Conservation (phyloP, 1,140 invertebrate genomes). For the Batillaria attramentaria region DNA sequence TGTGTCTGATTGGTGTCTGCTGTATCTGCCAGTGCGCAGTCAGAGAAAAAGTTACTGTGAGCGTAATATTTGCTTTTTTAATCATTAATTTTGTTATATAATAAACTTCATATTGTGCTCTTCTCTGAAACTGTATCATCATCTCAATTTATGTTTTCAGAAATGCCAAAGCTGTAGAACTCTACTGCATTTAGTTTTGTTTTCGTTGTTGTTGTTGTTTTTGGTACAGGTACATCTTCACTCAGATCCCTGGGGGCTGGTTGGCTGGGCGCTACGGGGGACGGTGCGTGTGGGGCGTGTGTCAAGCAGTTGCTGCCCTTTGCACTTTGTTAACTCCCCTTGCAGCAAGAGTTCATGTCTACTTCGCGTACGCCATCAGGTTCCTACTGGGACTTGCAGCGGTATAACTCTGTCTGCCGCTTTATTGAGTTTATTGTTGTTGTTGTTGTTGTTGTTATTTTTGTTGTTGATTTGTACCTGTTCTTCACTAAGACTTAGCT, state of each 20-base stretch:
- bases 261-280: conserved; percentile 61
- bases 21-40: no score
- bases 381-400: conserved; percentile 54
- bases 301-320: conserved; percentile 44
- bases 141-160: no score
- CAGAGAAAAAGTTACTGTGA: no score
- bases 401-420: conserved; percentile 40
- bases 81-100: no score
- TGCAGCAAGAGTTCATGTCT: conserved; percentile 44
- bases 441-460: not conserved
- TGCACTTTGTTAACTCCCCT: conserved; percentile 53
- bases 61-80: no score
- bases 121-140: not conserved
- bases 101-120: not conserved
- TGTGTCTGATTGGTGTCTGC: not conserved
- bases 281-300: conserved; percentile 59
- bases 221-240: conserved; percentile 34
- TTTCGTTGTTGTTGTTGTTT: not conserved
- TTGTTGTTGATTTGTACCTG: no score
- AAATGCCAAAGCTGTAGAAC: not conserved
- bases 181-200: not conserved
- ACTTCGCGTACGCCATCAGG: conserved; percentile 45
- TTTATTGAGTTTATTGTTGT: not conserved
- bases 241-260: conserved; percentile 75
- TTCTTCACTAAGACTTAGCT: no score